Evolutionary conservation across 1,140 invertebrate genomes (phyloP).

Genomic region (Sweltsa coloradensis): DNA sequence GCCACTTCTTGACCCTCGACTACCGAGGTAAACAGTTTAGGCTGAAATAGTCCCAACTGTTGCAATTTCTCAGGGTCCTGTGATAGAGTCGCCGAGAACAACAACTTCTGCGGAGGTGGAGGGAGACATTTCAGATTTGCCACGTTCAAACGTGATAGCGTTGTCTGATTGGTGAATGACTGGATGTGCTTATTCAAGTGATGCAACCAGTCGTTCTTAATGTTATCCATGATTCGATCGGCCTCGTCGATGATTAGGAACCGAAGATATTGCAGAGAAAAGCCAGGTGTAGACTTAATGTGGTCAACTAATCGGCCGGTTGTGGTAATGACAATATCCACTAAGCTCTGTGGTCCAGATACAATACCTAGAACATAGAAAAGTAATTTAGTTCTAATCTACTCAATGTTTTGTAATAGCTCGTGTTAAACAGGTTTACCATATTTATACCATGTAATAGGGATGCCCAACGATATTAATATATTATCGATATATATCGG

Average conservation of each 20-base stretch:
- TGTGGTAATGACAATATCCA: conserved; percentile 88
- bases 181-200: conserved; percentile 32
- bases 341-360: conserved; percentile 33
- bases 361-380: conserved; percentile 12
- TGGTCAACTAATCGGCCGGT: conserved; percentile 89
- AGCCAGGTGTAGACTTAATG: conserved; percentile 74
- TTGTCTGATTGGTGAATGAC: conserved; percentile 6
- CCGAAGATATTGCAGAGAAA: conserved; percentile 62
- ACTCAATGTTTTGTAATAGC: neutral
- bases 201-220: conserved; percentile 81
- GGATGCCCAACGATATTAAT: too few species aligned
- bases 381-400: conserved; percentile 3
- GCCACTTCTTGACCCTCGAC: conserved; percentile 22
- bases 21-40: conserved; percentile 78
- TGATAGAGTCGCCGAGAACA: conserved; percentile 92
- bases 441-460: too few species aligned
- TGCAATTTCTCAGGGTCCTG: conserved; percentile 92
- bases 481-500: too few species aligned
- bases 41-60: conserved; percentile 76
- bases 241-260: conserved; percentile 94
- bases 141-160: conserved; percentile 4
- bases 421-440: too few species aligned
- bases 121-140: conserved; percentile 8
- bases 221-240: conserved; percentile 81
- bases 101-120: conserved; percentile 70